A percentile compares a stretch with the other conserved stretches of the same genome.
Conservation (phyloP, 2,888 invertebrate species). For the Halocaridina rubra region DNA sequence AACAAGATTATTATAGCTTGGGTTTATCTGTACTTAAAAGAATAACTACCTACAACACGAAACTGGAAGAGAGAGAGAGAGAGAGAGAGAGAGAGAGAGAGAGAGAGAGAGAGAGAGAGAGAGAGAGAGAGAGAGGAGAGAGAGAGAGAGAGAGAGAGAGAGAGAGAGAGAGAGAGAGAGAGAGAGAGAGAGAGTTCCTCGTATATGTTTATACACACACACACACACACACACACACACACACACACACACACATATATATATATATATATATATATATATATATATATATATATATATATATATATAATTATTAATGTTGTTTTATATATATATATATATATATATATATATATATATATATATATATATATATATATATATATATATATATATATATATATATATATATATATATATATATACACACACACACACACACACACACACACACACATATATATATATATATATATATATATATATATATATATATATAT, state of each 20-base stretch:
- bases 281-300: conserved; percentile 8
- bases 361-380: neutral
- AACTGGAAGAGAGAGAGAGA: too few relatives aligned
- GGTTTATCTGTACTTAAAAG: too few relatives aligned
- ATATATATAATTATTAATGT: neutral
- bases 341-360: neutral
- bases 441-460: neutral
- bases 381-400: neutral
- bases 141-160: too few relatives aligned
- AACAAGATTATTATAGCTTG: too few relatives aligned
- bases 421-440: neutral
- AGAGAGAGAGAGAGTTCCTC: too few relatives aligned
- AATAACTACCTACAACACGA: too few relatives aligned
- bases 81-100: too few relatives aligned
- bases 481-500: neutral
- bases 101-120: too few relatives aligned
- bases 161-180: too few relatives aligned
- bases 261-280: neutral
- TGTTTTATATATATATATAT: neutral
- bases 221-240: neutral
- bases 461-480: conserved; percentile 4
- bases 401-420: neutral
- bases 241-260: neutral
- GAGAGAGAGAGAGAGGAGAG: too few relatives aligned
- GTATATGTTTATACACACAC: neutral